These are phyloP conservation scores for Andrena dorsata DNA, from an alignment of 2,888 invertebrate genomes.

Conservation along the genomic window DNA sequence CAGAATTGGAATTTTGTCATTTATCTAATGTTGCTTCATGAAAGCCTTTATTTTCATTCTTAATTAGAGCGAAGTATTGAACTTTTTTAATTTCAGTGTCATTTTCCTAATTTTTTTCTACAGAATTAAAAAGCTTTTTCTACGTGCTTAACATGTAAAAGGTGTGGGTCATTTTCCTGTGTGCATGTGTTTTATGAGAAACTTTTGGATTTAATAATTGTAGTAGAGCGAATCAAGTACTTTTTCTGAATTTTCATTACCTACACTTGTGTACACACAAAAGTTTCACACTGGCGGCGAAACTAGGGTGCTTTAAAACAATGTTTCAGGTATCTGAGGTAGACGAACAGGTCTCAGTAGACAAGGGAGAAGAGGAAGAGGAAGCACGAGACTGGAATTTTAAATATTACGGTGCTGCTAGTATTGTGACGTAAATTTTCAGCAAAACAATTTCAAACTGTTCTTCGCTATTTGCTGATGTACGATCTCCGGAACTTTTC, in stretches of 20 bases:
- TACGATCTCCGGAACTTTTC: neutral
- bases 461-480: neutral
- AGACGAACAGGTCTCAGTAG: constrained; percentile 31
- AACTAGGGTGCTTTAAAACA: constrained; percentile 19
- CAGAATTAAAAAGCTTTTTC: too few relatives aligned
- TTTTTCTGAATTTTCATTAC: neutral
- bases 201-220: neutral
- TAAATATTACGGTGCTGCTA: constrained; percentile 48
- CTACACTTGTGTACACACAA: neutral
- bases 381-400: constrained; percentile 62
- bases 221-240: neutral
- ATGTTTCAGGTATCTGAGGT: constrained; percentile 36
- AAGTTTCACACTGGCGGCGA: neutral
- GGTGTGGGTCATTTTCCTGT: too few relatives aligned
- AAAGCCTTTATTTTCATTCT: too few relatives aligned
- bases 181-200: neutral
- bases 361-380: constrained; percentile 42
- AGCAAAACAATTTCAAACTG: neutral
- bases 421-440: constrained; percentile 20
- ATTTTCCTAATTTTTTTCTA: too few relatives aligned
- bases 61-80: too few relatives aligned
- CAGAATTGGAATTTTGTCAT: neutral
- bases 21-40: too few relatives aligned
- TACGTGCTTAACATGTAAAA: too few relatives aligned
- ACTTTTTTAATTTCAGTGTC: too few relatives aligned